phyloP scores from a whole-genome alignment of 2,113 vertebrate genomes.

The Nyctibius bracteatus region DNA sequence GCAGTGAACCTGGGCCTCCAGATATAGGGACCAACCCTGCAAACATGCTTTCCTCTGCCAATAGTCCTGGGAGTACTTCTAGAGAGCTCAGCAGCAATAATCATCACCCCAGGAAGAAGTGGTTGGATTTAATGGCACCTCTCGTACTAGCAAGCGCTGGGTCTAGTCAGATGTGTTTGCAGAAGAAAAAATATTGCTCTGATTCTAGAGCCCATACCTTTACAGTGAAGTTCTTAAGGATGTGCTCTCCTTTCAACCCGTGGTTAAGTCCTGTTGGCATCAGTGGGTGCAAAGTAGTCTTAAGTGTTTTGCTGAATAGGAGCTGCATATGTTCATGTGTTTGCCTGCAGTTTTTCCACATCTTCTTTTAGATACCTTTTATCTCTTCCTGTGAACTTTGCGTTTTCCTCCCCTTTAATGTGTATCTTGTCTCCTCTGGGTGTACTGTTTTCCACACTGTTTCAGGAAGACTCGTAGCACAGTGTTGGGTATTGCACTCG shows the following conservation, averaged over 20 bases:
- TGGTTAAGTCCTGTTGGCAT: accelerated
- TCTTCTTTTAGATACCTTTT: background rate
- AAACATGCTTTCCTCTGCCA: background rate
- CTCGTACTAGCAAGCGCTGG: background rate
- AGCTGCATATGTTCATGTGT: accelerated
- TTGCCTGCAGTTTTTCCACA: background rate
- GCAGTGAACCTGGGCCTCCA: background rate
- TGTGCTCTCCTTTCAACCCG: background rate
- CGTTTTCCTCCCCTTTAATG: background rate
- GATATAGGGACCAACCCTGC: background rate
- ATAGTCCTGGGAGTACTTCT: background rate
- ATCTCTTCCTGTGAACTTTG: background rate
- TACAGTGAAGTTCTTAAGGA: background rate
- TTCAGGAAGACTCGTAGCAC: accelerated
- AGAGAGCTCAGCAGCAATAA: background rate
- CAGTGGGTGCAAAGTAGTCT: background rate
- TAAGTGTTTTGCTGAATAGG: background rate
- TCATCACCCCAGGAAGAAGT: background rate
- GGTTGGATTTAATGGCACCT: background rate
- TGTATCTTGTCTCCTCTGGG: background rate
- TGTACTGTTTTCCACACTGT: background rate
- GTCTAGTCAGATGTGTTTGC: background rate
- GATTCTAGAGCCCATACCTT: background rate
- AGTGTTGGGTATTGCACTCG: accelerated
- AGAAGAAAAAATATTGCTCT: background rate